Conservation (phyloP, 2,888 invertebrate genomes). For the Ochropleura plecta region DNA sequence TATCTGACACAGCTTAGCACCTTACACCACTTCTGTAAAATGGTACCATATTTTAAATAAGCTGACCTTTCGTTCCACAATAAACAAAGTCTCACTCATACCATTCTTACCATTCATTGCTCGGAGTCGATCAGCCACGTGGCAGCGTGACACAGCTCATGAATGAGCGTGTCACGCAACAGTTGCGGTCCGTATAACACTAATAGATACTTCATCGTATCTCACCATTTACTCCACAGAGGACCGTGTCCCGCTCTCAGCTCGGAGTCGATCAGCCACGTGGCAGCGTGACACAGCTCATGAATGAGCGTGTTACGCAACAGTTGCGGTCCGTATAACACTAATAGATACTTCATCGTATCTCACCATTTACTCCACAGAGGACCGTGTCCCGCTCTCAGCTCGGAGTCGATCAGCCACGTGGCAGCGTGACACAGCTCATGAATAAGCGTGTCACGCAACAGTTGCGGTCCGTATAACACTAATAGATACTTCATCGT, state of each 20-base stretch:
- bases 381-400: constrained; percentile 95
- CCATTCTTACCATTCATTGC: constrained; percentile 93
- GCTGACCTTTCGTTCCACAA: too few species aligned
- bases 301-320: constrained; percentile 96
- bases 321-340: constrained; percentile 83
- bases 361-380: constrained; percentile 93
- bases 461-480: constrained; percentile 83
- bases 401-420: constrained; percentile 94
- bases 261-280: constrained; percentile 95
- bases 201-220: too few species aligned
- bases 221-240: constrained; percentile 93
- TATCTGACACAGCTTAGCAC: too few species aligned
- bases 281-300: constrained; percentile 98
- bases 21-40: too few species aligned
- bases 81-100: too few species aligned
- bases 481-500: neutral
- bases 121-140: too few species aligned
- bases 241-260: constrained; percentile 95
- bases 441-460: constrained; percentile 96
- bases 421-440: constrained; percentile 99
- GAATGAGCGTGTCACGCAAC: constrained; percentile 74
- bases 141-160: too few species aligned
- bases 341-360: too few species aligned
- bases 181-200: constrained; percentile 93
- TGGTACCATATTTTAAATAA: too few species aligned